Evolutionary conservation across 2,797 vertebrate species (phyloP), one percentile per base, ranked within the genome.

Genomic region (Sebastes variabilis): DNA sequence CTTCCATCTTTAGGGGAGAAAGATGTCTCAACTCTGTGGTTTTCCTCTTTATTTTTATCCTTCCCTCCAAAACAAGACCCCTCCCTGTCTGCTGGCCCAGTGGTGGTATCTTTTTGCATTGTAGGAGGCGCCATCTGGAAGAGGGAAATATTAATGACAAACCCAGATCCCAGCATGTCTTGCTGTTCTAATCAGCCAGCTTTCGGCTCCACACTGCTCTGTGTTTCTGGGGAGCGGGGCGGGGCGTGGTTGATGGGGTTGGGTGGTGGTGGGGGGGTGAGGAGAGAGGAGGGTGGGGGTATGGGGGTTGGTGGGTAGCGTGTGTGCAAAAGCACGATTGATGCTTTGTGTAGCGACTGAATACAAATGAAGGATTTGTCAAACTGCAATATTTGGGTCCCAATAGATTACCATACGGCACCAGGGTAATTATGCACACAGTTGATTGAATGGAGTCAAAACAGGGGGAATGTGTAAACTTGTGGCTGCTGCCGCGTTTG

Each of bases 341-440:
- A 96, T 95, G 95, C 94, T 96, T 96, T 96, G 95, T 96, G 93
- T 94, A 92, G 95, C 79, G 62, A 91, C 93, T 94, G 95, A 96
- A 96, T 96, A 95, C 95, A 96, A 96, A 96, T 96, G 94, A 95
- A 94, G 94, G 94, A 96, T 96, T 96, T 96, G 95, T 96, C 94
- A 95, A 96, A 96, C 91, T 88, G 94, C 94, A 95, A 95, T 95
- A 95, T 95, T 96, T 95, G 94, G 94, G 94, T 95, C 95, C 95
- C 95, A 92, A 85, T 94, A 95, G 95, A 96, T 95, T 95, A 95
- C 86, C 94, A 95, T 93, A 91, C 89, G 87, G 94, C 93, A 93
- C 93, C 82, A 64, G 92, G 92, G 93, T 96, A 95, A 96, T 96
- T 96, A 96, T 95, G 94, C 94, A 95, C 94, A 93, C 92, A 93